Conservation (phyloP, 2,797 vertebrate genomes). For the Crotalus adamanteus region DNA sequence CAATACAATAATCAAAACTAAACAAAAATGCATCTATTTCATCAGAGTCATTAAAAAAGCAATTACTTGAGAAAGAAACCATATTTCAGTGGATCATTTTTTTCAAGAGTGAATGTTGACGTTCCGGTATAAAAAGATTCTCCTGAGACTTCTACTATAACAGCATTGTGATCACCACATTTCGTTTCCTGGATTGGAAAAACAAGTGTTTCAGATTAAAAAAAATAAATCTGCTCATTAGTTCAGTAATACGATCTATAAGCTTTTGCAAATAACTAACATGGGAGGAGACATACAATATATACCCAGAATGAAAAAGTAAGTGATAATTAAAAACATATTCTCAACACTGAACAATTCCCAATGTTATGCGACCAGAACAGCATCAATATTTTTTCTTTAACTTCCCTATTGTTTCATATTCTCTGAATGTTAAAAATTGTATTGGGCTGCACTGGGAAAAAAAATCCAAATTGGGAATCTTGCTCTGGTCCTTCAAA, state of each 20-base stretch:
- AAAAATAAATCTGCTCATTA: not conserved
- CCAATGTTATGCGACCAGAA: not conserved
- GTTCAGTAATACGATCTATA: not conserved
- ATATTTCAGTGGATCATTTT: constrained; percentile 75
- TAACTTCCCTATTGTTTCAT: not conserved
- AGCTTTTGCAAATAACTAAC: not conserved
- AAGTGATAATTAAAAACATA: not conserved
- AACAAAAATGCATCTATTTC: not conserved
- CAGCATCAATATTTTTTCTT: not conserved
- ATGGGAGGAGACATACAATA: not conserved
- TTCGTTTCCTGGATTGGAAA: constrained; percentile 76
- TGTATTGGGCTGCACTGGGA: not conserved
- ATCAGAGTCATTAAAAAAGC: not conserved
- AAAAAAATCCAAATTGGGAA: not conserved
- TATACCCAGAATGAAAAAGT: not conserved
- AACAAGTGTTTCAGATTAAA: not conserved
- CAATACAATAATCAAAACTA: not conserved
- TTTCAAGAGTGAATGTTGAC: constrained; percentile 84
- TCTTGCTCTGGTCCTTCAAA: not conserved
- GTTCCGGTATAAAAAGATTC: constrained; percentile 87
- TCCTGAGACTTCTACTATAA: constrained; percentile 90
- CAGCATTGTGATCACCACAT: constrained; percentile 83
- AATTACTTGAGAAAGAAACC: constrained; percentile 88
- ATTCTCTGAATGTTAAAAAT: not conserved
- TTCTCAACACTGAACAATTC: not conserved